phyloP scores from a whole-genome alignment of 2,888 invertebrate genomes.

The Nasonovia ribisnigri region DNA sequence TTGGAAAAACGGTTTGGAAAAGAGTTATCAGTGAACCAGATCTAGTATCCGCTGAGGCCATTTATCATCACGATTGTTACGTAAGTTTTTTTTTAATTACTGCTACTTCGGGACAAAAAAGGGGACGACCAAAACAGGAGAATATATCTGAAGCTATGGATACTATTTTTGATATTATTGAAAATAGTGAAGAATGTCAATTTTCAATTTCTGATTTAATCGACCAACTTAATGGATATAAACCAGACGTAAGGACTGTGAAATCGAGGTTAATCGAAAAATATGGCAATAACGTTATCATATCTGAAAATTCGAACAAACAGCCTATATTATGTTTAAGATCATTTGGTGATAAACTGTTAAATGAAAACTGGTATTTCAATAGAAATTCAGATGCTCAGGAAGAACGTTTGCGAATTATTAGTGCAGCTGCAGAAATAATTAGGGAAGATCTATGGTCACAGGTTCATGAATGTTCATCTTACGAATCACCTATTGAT shows the following conservation, averaged over 20 bases:
- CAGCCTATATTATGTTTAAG: slow-evolving; percentile 49
- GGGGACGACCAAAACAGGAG: neutral
- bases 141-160: slow-evolving; percentile 34
- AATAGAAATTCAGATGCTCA: slow-evolving; percentile 67
- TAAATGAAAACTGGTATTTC: slow-evolving; percentile 68
- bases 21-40: slow-evolving; percentile 35
- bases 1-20: slow-evolving; percentile 28
- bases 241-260: neutral
- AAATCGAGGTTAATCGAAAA: slow-evolving; percentile 20
- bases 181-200: slow-evolving; percentile 26
- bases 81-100: neutral
- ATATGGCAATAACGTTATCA: slow-evolving; percentile 51
- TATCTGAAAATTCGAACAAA: slow-evolving; percentile 29
- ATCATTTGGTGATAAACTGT: slow-evolving; percentile 37
- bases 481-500: slow-evolving; percentile 68
- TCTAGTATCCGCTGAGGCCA: slow-evolving; percentile 30
- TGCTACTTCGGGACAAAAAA: slow-evolving; percentile 40
- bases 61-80: slow-evolving; percentile 44
- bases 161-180: slow-evolving; percentile 7
- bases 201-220: slow-evolving; percentile 29
- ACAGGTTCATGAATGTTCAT: slow-evolving; percentile 68
- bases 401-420: slow-evolving; percentile 68
- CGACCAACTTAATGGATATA: slow-evolving; percentile 13
- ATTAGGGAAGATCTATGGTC: slow-evolving; percentile 69
- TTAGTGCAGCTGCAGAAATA: slow-evolving; percentile 69